Percentiles rank a stretch among this genome's conserved stretches.
These are phyloP conservation scores for Tenebrio molitor DNA, from an alignment of 1,140 invertebrate genomes.

Conservation along the genomic window DNA sequence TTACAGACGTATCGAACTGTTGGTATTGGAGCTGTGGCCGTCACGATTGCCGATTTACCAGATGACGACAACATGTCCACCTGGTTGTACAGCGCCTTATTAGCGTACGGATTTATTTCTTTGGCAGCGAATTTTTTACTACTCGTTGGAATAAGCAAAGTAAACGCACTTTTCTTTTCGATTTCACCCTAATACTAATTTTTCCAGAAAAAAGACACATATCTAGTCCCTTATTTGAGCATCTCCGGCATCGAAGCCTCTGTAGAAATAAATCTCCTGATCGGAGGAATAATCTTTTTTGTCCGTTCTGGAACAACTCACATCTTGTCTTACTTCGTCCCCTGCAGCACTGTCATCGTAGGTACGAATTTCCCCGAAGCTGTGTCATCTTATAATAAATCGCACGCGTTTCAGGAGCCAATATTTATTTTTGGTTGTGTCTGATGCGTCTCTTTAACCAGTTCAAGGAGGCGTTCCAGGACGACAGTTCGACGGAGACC, in stretches of 20 bases:
- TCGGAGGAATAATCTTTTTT: neutral
- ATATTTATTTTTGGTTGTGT: slow-evolving; percentile 5
- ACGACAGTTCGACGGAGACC: neutral
- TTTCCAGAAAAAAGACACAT: neutral
- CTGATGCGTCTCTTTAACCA: neutral
- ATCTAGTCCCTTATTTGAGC: neutral
- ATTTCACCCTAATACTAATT: neutral
- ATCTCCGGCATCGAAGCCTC: neutral
- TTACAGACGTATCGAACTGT: slow-evolving; percentile 7
- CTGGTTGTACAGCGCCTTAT: neutral
- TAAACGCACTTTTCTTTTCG: neutral
- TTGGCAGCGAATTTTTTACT: slow-evolving; percentile 3
- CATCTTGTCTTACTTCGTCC: too few relatives aligned
- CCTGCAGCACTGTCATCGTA: too few relatives aligned
- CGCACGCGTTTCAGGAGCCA: neutral
- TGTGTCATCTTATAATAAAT: too few relatives aligned
- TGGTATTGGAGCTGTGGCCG: neutral
- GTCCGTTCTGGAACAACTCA: neutral
- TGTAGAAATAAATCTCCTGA: neutral
- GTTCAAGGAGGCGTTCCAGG: neutral
- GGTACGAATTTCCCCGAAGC: too few relatives aligned
- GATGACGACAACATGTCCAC: neutral
- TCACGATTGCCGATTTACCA: neutral
- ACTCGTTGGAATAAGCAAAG: slow-evolving; percentile 1
- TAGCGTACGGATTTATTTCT: slow-evolving; percentile 2